Conservation (phyloP, 2,113 vertebrate genomes). For the Colaptes auratus region DNA sequence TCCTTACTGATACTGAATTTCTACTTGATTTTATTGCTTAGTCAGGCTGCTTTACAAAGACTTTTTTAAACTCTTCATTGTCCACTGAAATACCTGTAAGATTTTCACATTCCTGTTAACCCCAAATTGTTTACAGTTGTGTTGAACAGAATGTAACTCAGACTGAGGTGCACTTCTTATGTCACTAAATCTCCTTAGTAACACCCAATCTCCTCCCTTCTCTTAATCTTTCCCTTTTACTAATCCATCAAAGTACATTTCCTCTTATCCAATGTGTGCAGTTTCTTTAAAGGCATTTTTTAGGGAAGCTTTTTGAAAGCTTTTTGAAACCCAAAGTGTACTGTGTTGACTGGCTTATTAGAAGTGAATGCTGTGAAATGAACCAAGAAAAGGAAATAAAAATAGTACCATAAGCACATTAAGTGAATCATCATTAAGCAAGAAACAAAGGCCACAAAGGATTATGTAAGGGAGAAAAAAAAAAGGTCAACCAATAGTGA, state of each 20-base stretch:
- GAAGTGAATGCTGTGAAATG: constrained; percentile 42
- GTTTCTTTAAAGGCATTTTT: constrained; percentile 9
- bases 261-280: background rate
- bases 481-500: background rate
- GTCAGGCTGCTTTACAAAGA: background rate
- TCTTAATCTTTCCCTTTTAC: background rate
- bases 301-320: constrained; percentile 18
- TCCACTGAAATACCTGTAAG: background rate
- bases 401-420: constrained; percentile 3
- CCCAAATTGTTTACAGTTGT: background rate
- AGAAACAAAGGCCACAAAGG: background rate
- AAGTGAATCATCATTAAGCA: constrained; percentile 19
- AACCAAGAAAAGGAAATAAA: constrained; percentile 1
- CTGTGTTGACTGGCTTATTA: constrained; percentile 22
- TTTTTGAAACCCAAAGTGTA: constrained; percentile 21
- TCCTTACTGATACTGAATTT: background rate
- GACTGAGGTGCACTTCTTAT: background rate
- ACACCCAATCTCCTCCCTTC: background rate
- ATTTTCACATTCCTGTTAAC: background rate
- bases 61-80: background rate
- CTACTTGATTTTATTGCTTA: background rate
- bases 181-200: background rate
- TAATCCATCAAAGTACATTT: background rate
- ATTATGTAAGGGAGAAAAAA: accelerated
- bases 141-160: background rate